Evolutionary conservation across 64 coral and sea anemone genomes (phyloP).

Genomic region (Pocillopora damicornis): DNA sequence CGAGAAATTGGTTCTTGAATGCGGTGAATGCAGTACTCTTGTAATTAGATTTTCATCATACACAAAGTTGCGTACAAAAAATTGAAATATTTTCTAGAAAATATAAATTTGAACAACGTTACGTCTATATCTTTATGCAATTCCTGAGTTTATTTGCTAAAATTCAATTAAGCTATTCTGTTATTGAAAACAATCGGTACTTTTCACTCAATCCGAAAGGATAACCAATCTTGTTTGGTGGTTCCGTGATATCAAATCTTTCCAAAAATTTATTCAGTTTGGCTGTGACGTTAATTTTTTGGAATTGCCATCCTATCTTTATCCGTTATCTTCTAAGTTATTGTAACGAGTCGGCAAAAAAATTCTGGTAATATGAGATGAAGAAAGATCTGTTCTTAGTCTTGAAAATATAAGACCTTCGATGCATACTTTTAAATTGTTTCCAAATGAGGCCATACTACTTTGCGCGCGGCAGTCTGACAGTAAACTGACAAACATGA

Average conservation of each 20-base stretch:
- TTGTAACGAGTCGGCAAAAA: too few relatives aligned
- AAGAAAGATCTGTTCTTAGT: too few relatives aligned
- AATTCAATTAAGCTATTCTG: not conserved
- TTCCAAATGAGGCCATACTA: too few relatives aligned
- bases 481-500: too few relatives aligned
- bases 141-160: too few relatives aligned
- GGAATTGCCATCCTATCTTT: too few relatives aligned
- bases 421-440: too few relatives aligned
- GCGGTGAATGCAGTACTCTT: not conserved
- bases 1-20: not conserved
- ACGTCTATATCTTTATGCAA: not conserved
- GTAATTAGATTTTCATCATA: not conserved
- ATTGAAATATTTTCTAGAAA: not conserved
- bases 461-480: too few relatives aligned
- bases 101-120: not conserved
- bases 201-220: not conserved
- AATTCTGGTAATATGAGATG: too few relatives aligned
- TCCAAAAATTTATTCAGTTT: not conserved
- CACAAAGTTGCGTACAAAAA: not conserved
- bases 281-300: not conserved
- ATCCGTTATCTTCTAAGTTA: too few relatives aligned
- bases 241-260: not conserved
- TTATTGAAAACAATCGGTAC: not conserved
- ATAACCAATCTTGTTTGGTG: not conserved
- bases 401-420: too few relatives aligned